These are phyloP conservation scores for Urosaurus nigricauda DNA, from an alignment of 2,797 vertebrate species.

Conservation along the genomic window DNA sequence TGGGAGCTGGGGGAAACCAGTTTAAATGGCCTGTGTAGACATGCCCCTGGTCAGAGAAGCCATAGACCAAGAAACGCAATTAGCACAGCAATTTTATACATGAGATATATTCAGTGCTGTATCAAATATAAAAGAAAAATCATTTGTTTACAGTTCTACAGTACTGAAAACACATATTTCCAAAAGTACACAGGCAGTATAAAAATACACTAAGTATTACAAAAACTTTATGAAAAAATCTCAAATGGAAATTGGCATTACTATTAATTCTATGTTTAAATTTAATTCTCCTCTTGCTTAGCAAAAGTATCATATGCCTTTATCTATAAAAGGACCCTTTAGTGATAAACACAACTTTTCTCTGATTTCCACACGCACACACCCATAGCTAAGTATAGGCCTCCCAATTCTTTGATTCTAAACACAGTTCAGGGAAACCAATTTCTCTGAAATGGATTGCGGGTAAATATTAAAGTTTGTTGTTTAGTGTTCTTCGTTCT, in stretches of 20 bases:
- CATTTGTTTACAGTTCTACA: background rate
- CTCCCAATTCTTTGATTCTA: background rate
- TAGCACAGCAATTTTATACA: background rate
- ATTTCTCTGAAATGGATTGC: background rate
- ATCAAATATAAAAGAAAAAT: background rate
- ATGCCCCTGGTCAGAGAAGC: background rate
- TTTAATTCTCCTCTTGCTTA: constrained; percentile 26
- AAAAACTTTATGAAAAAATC: background rate
- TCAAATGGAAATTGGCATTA: constrained; percentile 25
- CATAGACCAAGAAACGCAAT: background rate
- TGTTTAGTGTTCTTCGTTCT: background rate
- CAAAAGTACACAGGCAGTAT: background rate
- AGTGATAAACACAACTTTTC: constrained; percentile 58
- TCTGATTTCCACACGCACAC: constrained; percentile 65
- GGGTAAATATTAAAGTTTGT: background rate
- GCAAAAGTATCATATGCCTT: constrained; percentile 60
- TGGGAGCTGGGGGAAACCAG: too few relatives aligned
- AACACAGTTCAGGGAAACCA: background rate
- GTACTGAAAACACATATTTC: background rate
- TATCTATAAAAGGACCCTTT: constrained; percentile 60
- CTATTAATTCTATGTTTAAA: background rate
- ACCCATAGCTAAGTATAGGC: constrained; percentile 64
- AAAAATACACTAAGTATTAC: background rate
- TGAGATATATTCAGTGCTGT: background rate
- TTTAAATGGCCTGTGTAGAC: too few relatives aligned